Percentiles rank a stretch among this genome's conserved stretches.
Conservation (phyloP, 2,888 invertebrate species). For the Ochlodes sylvanus region DNA sequence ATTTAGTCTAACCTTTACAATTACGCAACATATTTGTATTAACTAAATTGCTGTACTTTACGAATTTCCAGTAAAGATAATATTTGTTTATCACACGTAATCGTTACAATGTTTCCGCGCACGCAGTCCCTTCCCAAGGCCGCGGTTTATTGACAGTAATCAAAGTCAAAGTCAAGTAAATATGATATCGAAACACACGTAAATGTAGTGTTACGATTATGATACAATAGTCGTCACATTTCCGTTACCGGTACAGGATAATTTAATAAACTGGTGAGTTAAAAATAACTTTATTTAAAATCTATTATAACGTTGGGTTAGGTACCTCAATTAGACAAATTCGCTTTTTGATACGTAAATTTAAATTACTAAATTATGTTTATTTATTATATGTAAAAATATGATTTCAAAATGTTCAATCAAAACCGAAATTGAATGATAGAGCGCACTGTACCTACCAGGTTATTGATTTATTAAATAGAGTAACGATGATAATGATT, state of each 20-base stretch:
- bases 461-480: too few species aligned
- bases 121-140: constrained; percentile 29
- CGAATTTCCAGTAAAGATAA: constrained; percentile 30
- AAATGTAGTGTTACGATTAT: neutral
- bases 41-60: neutral
- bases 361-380: too few species aligned
- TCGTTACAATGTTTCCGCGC: constrained; percentile 32
- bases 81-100: constrained; percentile 33
- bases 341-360: too few species aligned
- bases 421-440: too few species aligned
- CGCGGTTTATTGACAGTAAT: constrained; percentile 14
- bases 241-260: neutral
- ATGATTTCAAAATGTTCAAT: too few species aligned
- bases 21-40: neutral
- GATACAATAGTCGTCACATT: neutral
- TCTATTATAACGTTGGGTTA: too few species aligned
- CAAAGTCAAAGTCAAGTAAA: constrained; percentile 29
- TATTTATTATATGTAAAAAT: too few species aligned
- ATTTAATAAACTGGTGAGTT: neutral
- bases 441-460: too few species aligned
- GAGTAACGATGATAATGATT: too few species aligned
- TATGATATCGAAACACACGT: neutral
- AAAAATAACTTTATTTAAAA: neutral
- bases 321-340: too few species aligned
- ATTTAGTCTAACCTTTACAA: constrained; percentile 1